These are phyloP conservation scores for Boloria euphrosyne DNA, from an alignment of 2,888 invertebrate genomes.

Conservation along the genomic window DNA sequence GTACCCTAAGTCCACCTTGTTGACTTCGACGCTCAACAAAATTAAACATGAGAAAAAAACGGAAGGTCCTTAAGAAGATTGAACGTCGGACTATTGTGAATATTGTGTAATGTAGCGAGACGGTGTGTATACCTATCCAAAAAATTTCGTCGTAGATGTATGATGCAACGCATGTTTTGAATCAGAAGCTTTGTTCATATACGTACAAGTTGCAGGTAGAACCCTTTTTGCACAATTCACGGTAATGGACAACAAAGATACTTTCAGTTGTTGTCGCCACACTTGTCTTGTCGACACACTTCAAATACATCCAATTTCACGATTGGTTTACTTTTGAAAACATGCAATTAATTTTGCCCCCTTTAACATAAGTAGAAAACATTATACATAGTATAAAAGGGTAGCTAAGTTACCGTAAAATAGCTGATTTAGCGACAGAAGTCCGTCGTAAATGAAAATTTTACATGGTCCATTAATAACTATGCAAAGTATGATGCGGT, in stretches of 20 bases:
- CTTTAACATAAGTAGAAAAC: slow-evolving; percentile 62
- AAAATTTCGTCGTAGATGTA: slow-evolving; percentile 51
- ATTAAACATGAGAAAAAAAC: slow-evolving; percentile 69
- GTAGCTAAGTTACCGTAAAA: slow-evolving; percentile 64
- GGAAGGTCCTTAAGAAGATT: slow-evolving; percentile 71
- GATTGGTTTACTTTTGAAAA: slow-evolving; percentile 68
- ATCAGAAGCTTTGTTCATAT: slow-evolving; percentile 27
- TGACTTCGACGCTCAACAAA: slow-evolving; percentile 72
- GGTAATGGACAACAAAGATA: slow-evolving; percentile 56
- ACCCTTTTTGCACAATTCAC: slow-evolving; percentile 81
- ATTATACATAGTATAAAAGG: slow-evolving; percentile 48
- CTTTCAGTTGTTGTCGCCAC: slow-evolving; percentile 73
- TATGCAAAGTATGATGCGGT: not conserved
- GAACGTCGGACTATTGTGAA: slow-evolving; percentile 74
- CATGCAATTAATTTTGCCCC: slow-evolving; percentile 72
- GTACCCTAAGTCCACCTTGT: slow-evolving; percentile 76
- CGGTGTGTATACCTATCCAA: slow-evolving; percentile 56
- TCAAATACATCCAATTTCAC: slow-evolving; percentile 77
- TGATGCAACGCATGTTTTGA: not conserved
- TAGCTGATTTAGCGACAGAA: slow-evolving; percentile 49
- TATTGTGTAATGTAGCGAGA: slow-evolving; percentile 80
- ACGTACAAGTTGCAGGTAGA: slow-evolving; percentile 68
- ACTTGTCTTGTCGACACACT: slow-evolving; percentile 65
- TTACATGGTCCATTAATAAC: slow-evolving; percentile 25
- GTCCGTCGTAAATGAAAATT: slow-evolving; percentile 8